These are phyloP conservation scores for Trichoplax adhaerens DNA, from an alignment of 37 sponge, comb jelly and placozoan species.

Conservation along the genomic window DNA sequence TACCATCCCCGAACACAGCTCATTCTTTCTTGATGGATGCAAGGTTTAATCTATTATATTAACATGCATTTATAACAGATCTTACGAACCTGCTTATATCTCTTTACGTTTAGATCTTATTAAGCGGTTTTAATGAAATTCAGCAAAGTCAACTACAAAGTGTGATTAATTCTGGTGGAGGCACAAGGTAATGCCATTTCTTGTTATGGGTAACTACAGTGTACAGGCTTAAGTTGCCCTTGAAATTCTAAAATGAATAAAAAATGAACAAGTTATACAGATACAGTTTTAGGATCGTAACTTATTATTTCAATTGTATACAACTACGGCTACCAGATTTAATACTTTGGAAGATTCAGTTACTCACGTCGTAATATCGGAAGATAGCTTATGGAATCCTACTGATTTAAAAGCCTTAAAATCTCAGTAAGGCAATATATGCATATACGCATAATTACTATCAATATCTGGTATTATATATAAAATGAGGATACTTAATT, in stretches of 20 bases:
- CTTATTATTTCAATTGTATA: neutral
- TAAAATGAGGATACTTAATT: neutral
- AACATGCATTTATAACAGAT: no score
- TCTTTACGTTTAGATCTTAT: constrained; percentile 18
- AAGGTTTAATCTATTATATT: constrained; percentile 12
- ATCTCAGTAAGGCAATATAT: no score
- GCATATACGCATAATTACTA: no score
- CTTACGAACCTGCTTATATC: neutral
- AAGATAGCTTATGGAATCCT: neutral
- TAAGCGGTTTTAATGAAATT: constrained; percentile 31
- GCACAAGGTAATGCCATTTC: constrained; percentile 2
- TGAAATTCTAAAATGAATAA: no score
- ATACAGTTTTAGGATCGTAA: neutral
- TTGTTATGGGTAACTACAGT: neutral
- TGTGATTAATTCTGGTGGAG: constrained; percentile 36
- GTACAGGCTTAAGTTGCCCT: neutral
- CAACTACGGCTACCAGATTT: constrained; percentile 3
- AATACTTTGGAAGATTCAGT: constrained; percentile 20
- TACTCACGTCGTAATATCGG: constrained; percentile 40
- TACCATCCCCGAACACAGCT: neutral
- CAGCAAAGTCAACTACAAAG: constrained; percentile 11
- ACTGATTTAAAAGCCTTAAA: neutral
- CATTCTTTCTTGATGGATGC: constrained; percentile 28
- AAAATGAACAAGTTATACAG: no score
- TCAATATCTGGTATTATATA: no score